Conservation (phyloP, 1,140 invertebrate species). For the Heterodera schachtii region DNA sequence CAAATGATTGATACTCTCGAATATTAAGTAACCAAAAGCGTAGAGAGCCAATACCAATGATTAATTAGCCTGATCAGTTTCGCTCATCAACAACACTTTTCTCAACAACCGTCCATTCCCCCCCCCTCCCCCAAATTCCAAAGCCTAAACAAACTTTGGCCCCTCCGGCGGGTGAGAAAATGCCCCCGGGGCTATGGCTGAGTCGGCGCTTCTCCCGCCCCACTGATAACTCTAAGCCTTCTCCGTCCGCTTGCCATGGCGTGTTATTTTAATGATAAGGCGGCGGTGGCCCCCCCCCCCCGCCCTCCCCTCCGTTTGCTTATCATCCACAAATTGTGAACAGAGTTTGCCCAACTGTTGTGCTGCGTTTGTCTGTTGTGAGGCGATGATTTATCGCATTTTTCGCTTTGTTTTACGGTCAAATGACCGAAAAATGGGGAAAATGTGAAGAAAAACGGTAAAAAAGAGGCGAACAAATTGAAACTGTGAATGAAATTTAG, state of each 20-base stretch:
- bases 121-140: neutral
- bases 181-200: neutral
- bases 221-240: neutral
- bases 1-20: too few relatives aligned
- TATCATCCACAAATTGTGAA: neutral
- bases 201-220: neutral
- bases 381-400: neutral
- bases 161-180: constrained; percentile 3
- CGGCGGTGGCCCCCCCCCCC: neutral
- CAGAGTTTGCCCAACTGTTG: neutral
- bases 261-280: constrained; percentile 12
- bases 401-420: neutral
- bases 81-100: too few relatives aligned
- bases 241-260: neutral
- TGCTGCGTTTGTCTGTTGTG: neutral
- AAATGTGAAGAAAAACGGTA: neutral
- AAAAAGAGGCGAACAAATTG: neutral
- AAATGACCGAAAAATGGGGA: neutral
- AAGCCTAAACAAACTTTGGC: neutral
- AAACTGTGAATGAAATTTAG: neutral
- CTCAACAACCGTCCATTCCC: neutral
- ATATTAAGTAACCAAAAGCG: too few relatives aligned
- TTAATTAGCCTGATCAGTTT: too few relatives aligned
- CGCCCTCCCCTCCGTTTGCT: neutral
- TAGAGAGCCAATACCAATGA: too few relatives aligned